Evolutionary conservation across 2,888 invertebrate genomes (phyloP), one percentile per base, ranked within the genome.

Genomic region (Leptinotarsa tumamoca): DNA sequence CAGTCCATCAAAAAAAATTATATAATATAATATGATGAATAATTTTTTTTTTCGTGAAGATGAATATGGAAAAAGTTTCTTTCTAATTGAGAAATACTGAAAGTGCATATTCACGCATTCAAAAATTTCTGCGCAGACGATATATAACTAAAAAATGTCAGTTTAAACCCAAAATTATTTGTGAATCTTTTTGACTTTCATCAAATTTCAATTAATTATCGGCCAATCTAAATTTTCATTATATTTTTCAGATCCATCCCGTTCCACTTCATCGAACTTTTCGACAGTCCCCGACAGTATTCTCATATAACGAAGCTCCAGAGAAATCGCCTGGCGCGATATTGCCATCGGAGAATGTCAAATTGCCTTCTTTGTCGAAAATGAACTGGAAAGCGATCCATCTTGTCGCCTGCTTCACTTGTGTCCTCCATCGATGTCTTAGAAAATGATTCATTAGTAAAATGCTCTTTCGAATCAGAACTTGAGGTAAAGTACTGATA

Each of bases 351-450:
- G 63, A 63, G 43, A 63, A 43, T 63, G 33, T 63, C 63, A 27
- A 63, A 63, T 63, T 63, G n/a, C 63, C 63, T 63, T n/a, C 43
- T 27, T 33, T 33, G 43, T 63, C 43, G 63, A 63, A 43, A 63
- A 63, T n/a, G 43, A 43, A 63, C 63, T 33, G 33, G 43, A 17
- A 33, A 63, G 43, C 43, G 43, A 63, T 63, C 63, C 63, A n/a
- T 33, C 63, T 63, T n/a, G 27, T 63, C 63, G 63, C 63, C 33
- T 33, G 5, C n/a, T 33, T n/a, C 63, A n/a, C 33, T 63, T 63
- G 63, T 63, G 63, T 63, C 43, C n/a, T 63, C 63, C 63, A 63
- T 63, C 63, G 63, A 63, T 63, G 63, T 63, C 43, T 63, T 63
- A 63, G 63, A 63, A 63, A 63, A 63, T 63, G 63, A 63, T 63